phyloP scores from a whole-genome alignment of 1,140 invertebrate species.

The Centruroides vittatus region DNA sequence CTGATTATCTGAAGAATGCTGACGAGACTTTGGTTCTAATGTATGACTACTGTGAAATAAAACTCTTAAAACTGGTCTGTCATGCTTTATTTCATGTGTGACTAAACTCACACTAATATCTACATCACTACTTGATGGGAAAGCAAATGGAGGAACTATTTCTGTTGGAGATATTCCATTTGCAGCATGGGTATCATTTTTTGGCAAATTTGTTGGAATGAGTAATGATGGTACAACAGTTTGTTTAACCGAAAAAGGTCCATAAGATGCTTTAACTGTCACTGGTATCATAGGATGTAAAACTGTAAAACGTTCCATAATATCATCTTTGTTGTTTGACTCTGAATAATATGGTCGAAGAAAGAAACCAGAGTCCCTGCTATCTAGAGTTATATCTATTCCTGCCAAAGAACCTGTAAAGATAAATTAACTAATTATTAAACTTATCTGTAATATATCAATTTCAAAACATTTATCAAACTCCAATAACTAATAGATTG shows the following conservation, averaged over 20 bases:
- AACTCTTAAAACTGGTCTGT: conserved; percentile 70
- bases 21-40: conserved; percentile 33
- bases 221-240: conserved; percentile 79
- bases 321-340: conserved; percentile 18
- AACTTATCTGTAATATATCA: too few species aligned
- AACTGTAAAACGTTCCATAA: conserved; percentile 48
- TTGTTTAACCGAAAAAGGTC: conserved; percentile 83
- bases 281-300: conserved; percentile 72
- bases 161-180: conserved; percentile 20
- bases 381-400: conserved; percentile 69
- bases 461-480: too few species aligned
- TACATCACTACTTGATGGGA: conserved; percentile 39
- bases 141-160: conserved; percentile 25
- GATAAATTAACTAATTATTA: too few species aligned
- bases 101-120: conserved; percentile 86
- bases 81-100: conserved; percentile 58
- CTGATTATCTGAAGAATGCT: conserved; percentile 22
- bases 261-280: conserved; percentile 72
- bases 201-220: background rate
- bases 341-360: conserved; percentile 49
- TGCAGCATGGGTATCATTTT: conserved; percentile 20
- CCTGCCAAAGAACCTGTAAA: too few species aligned
- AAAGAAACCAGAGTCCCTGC: conserved; percentile 77
- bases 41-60: conserved; percentile 51
- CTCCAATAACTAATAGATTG: too few species aligned